Conservation (phyloP, 1,140 invertebrate genomes). For the Ceratina japonica region DNA sequence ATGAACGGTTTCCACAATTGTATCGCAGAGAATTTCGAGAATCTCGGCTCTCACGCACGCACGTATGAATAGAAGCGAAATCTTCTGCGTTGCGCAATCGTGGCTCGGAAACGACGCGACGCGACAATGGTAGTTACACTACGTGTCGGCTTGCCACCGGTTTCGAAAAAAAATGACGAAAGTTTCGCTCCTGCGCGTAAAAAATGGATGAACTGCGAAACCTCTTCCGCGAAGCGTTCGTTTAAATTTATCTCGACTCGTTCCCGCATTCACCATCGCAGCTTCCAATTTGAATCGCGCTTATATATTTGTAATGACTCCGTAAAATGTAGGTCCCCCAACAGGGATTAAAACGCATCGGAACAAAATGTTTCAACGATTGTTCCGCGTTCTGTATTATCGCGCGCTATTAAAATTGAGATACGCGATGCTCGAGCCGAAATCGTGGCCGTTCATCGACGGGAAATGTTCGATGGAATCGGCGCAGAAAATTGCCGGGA, state of each 20-base stretch:
- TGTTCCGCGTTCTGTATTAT: not conserved
- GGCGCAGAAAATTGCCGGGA: not conserved
- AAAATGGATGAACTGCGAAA: no score
- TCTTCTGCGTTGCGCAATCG: constrained; percentile 51
- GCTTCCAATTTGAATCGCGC: no score
- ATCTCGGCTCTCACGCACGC: constrained; percentile 47
- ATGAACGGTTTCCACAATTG: constrained; percentile 29
- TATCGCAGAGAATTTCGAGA: constrained; percentile 52
- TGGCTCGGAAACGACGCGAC: not conserved
- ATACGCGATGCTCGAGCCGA: not conserved
- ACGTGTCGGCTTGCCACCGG: not conserved
- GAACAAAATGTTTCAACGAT: no score
- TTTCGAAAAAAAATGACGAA: constrained; percentile 35
- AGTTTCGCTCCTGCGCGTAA: constrained; percentile 18
- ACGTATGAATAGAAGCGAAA: constrained; percentile 56
- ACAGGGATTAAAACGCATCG: no score
- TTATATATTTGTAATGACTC: no score
- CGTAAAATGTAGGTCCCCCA: no score
- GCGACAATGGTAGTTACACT: no score
- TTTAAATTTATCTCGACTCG: no score
- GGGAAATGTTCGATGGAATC: no score
- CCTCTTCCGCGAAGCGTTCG: no score
- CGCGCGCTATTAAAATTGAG: not conserved
- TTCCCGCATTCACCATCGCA: no score
- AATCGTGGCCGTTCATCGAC: not conserved